phyloP scores from a whole-genome alignment of 2,113 vertebrate genomes.

The Hypocryptadius cinnamomeus region DNA sequence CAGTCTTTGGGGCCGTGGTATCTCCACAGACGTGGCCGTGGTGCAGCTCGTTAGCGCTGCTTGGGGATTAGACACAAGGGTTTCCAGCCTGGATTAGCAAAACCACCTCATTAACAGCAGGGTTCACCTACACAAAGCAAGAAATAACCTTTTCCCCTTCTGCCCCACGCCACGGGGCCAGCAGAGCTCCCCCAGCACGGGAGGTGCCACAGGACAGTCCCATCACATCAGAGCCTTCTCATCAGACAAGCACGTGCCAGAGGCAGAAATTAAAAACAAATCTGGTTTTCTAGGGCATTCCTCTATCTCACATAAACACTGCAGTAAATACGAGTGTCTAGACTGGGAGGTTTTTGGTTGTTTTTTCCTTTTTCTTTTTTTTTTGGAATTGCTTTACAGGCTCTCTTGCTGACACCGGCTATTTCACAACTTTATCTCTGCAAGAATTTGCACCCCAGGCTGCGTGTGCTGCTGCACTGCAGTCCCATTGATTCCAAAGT shows the following conservation, averaged over 20 bases:
- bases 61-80: not conserved
- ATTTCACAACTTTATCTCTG: slow-evolving; percentile 8
- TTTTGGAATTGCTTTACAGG: not conserved
- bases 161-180: not conserved
- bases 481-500: not conserved
- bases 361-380: not conserved
- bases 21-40: rapidly evolving
- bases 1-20: not conserved
- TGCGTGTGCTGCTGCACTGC: not conserved
- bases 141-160: not conserved
- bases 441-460: not conserved
- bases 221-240: not conserved
- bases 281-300: slow-evolving; percentile 40
- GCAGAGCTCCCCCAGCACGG: not conserved
- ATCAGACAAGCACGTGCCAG: not conserved
- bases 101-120: not conserved
- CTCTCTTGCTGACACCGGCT: not conserved
- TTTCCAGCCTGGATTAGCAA: not conserved
- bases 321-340: slow-evolving; percentile 10
- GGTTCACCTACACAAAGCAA: not conserved
- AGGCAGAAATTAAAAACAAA: not conserved
- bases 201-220: not conserved
- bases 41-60: not conserved
- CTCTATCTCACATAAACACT: not conserved
- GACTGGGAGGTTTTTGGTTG: not conserved